Percentiles rank a stretch among this genome's conserved stretches.
Conservation (phyloP, 1,140 invertebrate genomes). For the Drosophila nebulosa region DNA sequence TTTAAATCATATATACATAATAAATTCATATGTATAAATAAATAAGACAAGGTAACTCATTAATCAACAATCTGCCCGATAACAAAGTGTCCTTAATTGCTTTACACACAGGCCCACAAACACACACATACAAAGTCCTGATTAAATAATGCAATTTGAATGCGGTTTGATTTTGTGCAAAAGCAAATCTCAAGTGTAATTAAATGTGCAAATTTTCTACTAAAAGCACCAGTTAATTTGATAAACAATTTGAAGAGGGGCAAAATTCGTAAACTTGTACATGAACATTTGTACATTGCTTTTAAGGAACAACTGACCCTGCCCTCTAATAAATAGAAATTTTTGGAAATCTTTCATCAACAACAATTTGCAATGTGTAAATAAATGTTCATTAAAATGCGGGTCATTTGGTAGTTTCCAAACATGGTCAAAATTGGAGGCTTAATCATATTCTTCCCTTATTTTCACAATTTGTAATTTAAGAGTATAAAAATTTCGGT, state of each 20-base stretch:
- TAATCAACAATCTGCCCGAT: conserved; percentile 44
- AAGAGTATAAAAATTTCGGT: background rate
- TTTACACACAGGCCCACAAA: conserved; percentile 21
- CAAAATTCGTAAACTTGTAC: background rate
- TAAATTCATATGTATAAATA: background rate
- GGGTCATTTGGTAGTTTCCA: too few relatives aligned
- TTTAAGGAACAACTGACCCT: background rate
- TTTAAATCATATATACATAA: background rate
- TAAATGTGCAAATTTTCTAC: conserved; percentile 46
- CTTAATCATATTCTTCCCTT: too few relatives aligned
- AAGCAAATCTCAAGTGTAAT: conserved; percentile 62
- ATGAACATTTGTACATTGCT: background rate
- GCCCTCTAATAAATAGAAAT: background rate
- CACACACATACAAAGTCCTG: conserved; percentile 9
- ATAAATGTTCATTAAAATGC: too few relatives aligned
- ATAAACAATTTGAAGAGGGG: conserved; percentile 35
- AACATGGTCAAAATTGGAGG: too few relatives aligned
- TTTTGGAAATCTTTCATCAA: background rate
- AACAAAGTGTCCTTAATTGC: conserved; percentile 53
- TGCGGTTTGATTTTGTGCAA: conserved; percentile 64
- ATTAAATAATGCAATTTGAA: conserved; percentile 72
- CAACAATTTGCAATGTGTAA: too few relatives aligned
- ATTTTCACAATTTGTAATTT: background rate
- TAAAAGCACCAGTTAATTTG: conserved; percentile 44
- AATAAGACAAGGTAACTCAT: conserved; percentile 20